Evolutionary conservation across 2,113 vertebrate genomes (phyloP).

Genomic region (Mesitornis unicolor): DNA sequence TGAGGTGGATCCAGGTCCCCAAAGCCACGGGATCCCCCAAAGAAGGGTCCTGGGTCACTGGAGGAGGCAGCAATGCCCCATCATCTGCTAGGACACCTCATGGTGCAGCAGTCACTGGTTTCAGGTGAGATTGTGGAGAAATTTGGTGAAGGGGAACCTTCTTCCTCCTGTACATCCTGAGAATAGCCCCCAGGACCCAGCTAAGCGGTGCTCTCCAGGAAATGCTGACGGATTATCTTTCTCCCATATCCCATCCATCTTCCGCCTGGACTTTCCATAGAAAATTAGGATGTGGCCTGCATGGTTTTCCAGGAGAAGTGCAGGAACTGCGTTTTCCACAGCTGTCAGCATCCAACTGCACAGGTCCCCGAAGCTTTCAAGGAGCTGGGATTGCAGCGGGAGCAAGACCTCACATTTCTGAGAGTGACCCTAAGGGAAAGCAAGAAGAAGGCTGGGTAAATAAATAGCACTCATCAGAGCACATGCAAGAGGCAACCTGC

Average conservation of each 20-base stretch:
- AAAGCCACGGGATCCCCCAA: not conserved
- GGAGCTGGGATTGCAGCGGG: not conserved
- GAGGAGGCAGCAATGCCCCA: rapidly evolving
- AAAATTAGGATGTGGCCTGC: not conserved
- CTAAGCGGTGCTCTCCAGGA: not conserved
- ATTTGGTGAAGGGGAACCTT: not conserved
- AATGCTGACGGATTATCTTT: not conserved
- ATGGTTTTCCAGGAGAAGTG: not conserved
- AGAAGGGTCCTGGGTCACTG: rapidly evolving
- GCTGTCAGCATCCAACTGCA: not conserved
- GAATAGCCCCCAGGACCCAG: not conserved
- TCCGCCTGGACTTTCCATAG: not conserved
- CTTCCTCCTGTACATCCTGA: not conserved
- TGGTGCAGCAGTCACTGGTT: not conserved
- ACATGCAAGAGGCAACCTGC: not conserved
- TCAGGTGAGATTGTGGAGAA: not conserved
- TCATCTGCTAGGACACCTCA: not conserved
- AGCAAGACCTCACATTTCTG: not conserved
- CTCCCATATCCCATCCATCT: not conserved
- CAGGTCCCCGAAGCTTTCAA: not conserved
- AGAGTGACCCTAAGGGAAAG: not conserved
- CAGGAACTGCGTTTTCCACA: not conserved
- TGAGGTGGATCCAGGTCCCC: not conserved
- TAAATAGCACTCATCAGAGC: not conserved
- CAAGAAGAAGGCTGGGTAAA: not conserved